phyloP scores from a whole-genome alignment of 2,888 invertebrate genomes.

The Tachystola acroxantha region DNA sequence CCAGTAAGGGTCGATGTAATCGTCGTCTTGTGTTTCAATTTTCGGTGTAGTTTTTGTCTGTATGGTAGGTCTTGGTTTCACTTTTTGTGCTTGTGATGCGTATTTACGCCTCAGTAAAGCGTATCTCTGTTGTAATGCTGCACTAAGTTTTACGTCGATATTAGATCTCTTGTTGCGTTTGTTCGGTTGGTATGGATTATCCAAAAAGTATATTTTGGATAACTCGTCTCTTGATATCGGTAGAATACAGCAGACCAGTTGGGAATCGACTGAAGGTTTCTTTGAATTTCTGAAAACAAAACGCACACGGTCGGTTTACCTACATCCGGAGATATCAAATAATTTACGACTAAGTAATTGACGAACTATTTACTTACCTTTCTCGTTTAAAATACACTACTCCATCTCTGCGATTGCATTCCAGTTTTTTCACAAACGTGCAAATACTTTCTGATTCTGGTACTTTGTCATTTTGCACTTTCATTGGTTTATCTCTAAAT shows the following conservation, averaged over 20 bases:
- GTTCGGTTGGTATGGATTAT: constrained; percentile 11
- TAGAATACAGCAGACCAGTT: constrained; percentile 44
- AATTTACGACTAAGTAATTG: too few species aligned
- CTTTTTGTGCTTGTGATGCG: constrained; percentile 21
- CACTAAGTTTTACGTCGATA: constrained; percentile 20
- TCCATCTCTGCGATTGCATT: constrained; percentile 42
- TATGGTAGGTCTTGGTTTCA: constrained; percentile 15
- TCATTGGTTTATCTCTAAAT: constrained; percentile 20
- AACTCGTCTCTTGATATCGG: constrained; percentile 25
- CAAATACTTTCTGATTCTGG: constrained; percentile 42
- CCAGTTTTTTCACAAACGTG: constrained; percentile 39
- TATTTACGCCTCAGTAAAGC: constrained; percentile 39
- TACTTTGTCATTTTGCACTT: constrained; percentile 12
- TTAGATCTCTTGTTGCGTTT: constrained; percentile 34
- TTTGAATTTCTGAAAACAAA: constrained; percentile 7
- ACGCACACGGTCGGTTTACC: too few species aligned
- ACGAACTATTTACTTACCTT: constrained; percentile 19
- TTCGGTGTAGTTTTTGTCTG: constrained; percentile 23
- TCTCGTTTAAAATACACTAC: constrained; percentile 29
- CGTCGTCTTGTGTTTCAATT: constrained; percentile 42
- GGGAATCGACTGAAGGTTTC: constrained; percentile 15
- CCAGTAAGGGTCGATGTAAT: constrained; percentile 59
- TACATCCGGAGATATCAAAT: too few species aligned
- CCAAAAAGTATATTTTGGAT: constrained; percentile 30
- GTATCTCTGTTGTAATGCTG: constrained; percentile 45